Evolutionary conservation across 2,797 vertebrate genomes (phyloP), one percentile per base, ranked within the genome.

Genomic region (Hippopotamyrus pictus): DNA sequence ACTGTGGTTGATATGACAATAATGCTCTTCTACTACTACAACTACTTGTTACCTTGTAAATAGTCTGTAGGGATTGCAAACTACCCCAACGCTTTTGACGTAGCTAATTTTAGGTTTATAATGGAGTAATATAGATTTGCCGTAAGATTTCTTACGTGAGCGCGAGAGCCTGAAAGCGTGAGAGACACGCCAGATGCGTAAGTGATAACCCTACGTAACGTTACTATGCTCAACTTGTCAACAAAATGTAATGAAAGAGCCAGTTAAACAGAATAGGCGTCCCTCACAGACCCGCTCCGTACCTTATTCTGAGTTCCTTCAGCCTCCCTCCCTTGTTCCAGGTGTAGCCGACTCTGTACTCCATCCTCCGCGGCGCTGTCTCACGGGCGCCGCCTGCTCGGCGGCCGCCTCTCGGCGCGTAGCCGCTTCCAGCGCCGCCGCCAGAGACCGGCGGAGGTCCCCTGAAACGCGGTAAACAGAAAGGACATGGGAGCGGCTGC

Each of bases 281-380:
- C 44, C 46, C 22, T 83, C 46, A n/a, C 25, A 86, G 85, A 82
- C 8, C 14, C 48, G 59, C 48, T 3, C 51, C 2, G 69, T 54
- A 99, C 97, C 98, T 97, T 93, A 95, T 94, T 1, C 94, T 94
- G 37, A 97, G 92, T 89, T 97, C 96, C 93, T 97, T 96, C 33
- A 97, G 94, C 82, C 94, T 95, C 73, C 95, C 96, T 50, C 95
- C 94, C 88, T 90, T 96, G 90, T 95, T 97, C 95, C 94, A 95
- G 51, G 54, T 93, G 90, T 92, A 95, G 33, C 92, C 94, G 46
- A 93, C 94, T 87, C 84, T 94, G 90, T 94, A 93, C 0, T 50
- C 89, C 46, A 91, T n/a, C 25, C 89, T 94, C 85, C 41, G 93
- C 9, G 41, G 62, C 53, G 12, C 48, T 2, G 29, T 44, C 73